Base-by-base conservation (phyloP, 2,113 vertebrate genomes). In the Odocoileus hemionus region DNA sequence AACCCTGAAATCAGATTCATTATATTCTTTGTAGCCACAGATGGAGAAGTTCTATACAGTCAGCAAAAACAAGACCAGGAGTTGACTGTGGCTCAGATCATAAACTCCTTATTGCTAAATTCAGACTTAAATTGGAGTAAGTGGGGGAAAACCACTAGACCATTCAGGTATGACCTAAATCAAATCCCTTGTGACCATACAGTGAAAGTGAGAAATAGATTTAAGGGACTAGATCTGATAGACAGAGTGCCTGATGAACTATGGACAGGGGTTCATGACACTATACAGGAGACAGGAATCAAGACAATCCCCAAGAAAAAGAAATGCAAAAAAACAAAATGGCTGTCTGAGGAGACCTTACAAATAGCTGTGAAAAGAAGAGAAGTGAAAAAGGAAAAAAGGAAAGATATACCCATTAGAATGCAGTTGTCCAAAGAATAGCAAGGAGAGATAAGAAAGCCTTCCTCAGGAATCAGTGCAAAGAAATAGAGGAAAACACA, bases 201-300 rank as follows among this genome's bases (percentile, higher is more conserved):
- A 11, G 17, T 70, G n/a, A 5, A 16, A 70, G 9, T 70, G 64
- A 36, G 17, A 36, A 12, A 36, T 36, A 70, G n/a, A 70, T 5
- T 36, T 11, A 36, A 70, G n/a, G 9, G 17, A 21, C 17, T 36
- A 70, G n/a, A 70, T 70, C 17, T 70, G 9, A 70, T 36, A 36
- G 52, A 54, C 6, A 54, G 64, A 36, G 17, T 21, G 17, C 64
- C 9, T 70, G n/a, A 21, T 11, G 64, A 70, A 36, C 64, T 70
- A 36, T 6, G n/a, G 17, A 70, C 0, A 0, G 9, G 21, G 64
- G 9, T 70, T 11, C 17, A 0, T 70, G n/a, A 70, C 4, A 11
- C 5, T 36, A n/a, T 21, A 70, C 4, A 36, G 19, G 64, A 70
- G 17, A 70, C 8, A 70, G 4, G n/a, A 36, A 70, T 70, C n/a